Conservation (phyloP, 2,797 vertebrate species). For the Erpetoichthys calabaricus region DNA sequence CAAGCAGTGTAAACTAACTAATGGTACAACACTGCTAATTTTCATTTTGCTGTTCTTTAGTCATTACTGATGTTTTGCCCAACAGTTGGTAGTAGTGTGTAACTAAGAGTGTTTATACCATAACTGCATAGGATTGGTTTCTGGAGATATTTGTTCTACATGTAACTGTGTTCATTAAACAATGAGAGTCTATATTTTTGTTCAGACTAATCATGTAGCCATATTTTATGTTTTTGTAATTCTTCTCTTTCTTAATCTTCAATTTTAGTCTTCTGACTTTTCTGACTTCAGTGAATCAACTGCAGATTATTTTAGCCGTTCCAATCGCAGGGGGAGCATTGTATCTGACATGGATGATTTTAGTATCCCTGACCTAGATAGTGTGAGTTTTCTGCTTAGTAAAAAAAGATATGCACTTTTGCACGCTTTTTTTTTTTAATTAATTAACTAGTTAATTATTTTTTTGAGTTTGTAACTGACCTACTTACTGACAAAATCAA, state of each 20-base stretch:
- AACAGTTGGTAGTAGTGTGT: too few species aligned
- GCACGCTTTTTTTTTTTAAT: background rate
- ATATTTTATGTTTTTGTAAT: conserved; percentile 17
- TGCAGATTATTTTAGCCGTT: conserved; percentile 91
- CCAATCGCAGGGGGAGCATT: conserved; percentile 77
- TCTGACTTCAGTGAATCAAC: conserved; percentile 75
- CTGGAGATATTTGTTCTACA: too few species aligned
- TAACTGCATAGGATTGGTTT: too few species aligned
- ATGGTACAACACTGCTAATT: too few species aligned
- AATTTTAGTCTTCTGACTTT: conserved; percentile 67
- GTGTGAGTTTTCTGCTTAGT: conserved; percentile 56
- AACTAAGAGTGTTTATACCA: too few species aligned
- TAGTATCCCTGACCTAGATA: conserved; percentile 65
- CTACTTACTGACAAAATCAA: background rate
- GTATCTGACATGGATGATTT: conserved; percentile 79
- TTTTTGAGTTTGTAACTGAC: background rate
- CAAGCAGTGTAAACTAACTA: too few species aligned
- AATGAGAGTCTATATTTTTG: too few species aligned
- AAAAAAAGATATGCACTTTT: background rate
- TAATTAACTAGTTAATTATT: background rate
- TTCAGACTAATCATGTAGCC: too few species aligned
- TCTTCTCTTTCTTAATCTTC: conserved; percentile 16
- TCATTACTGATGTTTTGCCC: too few species aligned
- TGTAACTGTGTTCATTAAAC: too few species aligned
- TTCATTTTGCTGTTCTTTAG: too few species aligned